phyloP scores from a whole-genome alignment of 2,888 invertebrate species.

The Hedya salicella region DNA sequence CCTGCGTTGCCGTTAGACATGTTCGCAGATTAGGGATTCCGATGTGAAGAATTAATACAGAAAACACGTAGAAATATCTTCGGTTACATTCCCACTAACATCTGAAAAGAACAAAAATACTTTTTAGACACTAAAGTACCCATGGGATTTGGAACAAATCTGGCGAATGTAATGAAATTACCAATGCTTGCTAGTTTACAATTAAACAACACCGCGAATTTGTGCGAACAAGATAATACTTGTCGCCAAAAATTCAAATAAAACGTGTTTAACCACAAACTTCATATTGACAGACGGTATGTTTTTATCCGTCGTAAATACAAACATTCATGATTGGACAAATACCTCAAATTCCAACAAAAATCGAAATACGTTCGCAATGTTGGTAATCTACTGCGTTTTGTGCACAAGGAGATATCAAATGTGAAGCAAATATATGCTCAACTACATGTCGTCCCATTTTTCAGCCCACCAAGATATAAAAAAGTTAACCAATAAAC shows the following conservation, averaged over 20 bases:
- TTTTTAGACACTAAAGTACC: too few species aligned
- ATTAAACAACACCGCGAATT: background rate
- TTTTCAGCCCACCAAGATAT: too few species aligned
- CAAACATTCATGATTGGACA: background rate
- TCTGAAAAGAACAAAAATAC: slow-evolving; percentile 57
- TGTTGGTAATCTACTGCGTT: slow-evolving; percentile 19
- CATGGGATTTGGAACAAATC: too few species aligned
- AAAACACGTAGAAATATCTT: slow-evolving; percentile 38
- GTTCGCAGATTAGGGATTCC: slow-evolving; percentile 45
- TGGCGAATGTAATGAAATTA: background rate
- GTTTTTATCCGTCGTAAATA: background rate
- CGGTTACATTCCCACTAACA: slow-evolving; percentile 63
- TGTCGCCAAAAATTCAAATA: slow-evolving; percentile 22
- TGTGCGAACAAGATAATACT: slow-evolving; percentile 8
- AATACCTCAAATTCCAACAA: background rate
- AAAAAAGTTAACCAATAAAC: too few species aligned
- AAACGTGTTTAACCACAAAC: slow-evolving; percentile 10
- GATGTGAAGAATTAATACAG: slow-evolving; percentile 15
- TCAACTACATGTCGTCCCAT: too few species aligned
- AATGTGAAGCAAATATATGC: too few species aligned
- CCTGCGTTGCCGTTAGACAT: slow-evolving; percentile 63
- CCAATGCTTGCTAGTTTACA: background rate
- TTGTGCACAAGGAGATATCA: background rate
- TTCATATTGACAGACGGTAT: slow-evolving; percentile 11
- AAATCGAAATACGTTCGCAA: background rate